Base-by-base conservation (phyloP, 2,113 vertebrate species). In the Chloroceryle aenea region DNA sequence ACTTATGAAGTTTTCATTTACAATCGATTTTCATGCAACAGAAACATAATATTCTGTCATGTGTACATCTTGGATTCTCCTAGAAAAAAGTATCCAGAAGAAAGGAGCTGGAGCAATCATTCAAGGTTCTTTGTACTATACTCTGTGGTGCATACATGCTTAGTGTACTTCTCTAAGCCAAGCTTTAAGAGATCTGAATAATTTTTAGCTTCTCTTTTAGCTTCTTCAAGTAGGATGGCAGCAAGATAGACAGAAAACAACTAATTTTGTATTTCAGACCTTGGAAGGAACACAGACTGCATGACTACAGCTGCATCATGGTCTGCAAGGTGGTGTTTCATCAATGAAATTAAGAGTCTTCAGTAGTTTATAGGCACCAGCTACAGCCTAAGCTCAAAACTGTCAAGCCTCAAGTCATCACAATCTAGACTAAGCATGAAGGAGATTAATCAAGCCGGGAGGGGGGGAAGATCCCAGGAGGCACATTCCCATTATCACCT, bases 401-500 rank as follows among this genome's bases (percentile, higher is more conserved):
- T 5, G 58, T 1, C 50, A 27, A 58, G 15, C n/a, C 21, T 53
- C n/a, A 21, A 32, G 20, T 2, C 38, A 15, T 5, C 30, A 5
- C 25, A 4, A 32, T 4, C 26, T 4, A 17, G 8, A 6, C 22
- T 15, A 9, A 6, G 12, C 40, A 29, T 0, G 12, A 19, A 34
- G 22, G 34, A 48, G 23, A 23, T 20, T 3, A 4, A 27, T 6
- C n/a, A 25, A 3, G n/a, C n/a, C n/a, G n/a, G n/a, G n/a, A n/a
- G 0, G 4, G 1, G 6, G 8, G 4, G 3, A 17, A 7, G 77
- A 22, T 10, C 20, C 15, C 7, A 2, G 23, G 42, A 40, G 18
- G 4, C 0, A 22, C 32, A 7, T 12, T n/a, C 52, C 42, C 66
- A 53, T 10, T 47, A 36, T 4, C 19, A 48, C 50, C 17, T 1